A percentile compares a stretch with the other conserved stretches of the same genome.
phyloP scores from a whole-genome alignment of 2,797 vertebrate species.

The Danio kyathit region DNA sequence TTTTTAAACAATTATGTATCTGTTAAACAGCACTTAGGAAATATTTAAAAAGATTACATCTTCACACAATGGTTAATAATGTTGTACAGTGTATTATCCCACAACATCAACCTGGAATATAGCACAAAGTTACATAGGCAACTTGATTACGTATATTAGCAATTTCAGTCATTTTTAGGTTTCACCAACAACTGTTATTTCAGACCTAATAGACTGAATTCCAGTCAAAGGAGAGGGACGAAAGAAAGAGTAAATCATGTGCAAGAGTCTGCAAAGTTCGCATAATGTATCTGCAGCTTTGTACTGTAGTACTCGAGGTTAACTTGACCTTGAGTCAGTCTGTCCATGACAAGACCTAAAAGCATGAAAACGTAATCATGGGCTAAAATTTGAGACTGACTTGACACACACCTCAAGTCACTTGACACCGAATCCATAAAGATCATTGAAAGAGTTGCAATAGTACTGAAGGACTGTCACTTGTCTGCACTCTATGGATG shows the following conservation, averaged over 20 bases:
- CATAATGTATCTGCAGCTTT: neutral
- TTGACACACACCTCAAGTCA: neutral
- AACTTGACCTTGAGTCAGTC: neutral
- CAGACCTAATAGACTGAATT: neutral
- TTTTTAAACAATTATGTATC: too few species aligned
- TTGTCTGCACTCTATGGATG: too few species aligned
- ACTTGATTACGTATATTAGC: neutral
- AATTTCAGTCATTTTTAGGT: neutral
- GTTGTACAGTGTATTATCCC: too few species aligned
- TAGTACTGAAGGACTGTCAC: too few species aligned
- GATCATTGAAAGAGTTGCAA: too few species aligned
- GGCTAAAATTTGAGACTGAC: neutral
- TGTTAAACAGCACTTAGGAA: too few species aligned
- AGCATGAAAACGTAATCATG: neutral
- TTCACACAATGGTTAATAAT: too few species aligned
- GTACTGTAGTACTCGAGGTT: neutral
- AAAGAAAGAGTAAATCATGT: neutral
- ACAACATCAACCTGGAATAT: conserved; percentile 2
- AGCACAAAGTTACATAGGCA: neutral
- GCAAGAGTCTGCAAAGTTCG: neutral
- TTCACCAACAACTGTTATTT: neutral
- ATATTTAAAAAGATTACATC: too few species aligned
- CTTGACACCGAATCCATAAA: neutral
- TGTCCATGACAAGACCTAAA: neutral
- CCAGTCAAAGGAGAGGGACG: neutral